A percentile compares a stretch with the other conserved stretches of the same genome.
phyloP scores from a whole-genome alignment of 2,888 invertebrate species.

The Drosophila quinaria region DNA sequence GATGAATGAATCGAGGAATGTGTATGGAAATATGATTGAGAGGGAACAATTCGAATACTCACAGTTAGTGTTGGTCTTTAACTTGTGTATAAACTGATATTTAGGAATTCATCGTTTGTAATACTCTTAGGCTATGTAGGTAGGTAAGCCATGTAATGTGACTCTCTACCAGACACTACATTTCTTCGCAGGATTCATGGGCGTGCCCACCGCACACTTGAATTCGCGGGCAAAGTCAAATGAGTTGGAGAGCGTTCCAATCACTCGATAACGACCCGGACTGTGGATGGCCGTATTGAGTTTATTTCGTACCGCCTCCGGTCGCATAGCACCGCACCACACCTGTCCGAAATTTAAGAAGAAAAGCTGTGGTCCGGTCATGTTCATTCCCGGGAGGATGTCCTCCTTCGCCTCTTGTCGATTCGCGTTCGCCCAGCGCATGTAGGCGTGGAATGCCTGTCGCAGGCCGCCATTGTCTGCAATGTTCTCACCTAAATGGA shows the following conservation, averaged over 20 bases:
- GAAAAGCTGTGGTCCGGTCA: slow-evolving; percentile 93
- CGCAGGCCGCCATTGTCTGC: slow-evolving; percentile 98
- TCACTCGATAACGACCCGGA: slow-evolving; percentile 92
- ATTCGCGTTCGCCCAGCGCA: slow-evolving; percentile 90
- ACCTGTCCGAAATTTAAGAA: slow-evolving; percentile 96
- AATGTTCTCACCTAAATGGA: slow-evolving; percentile 91
- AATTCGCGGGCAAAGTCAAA: slow-evolving; percentile 91
- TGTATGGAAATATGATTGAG: background rate
- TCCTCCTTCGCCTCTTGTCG: slow-evolving; percentile 87
- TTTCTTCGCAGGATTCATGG: slow-evolving; percentile 92
- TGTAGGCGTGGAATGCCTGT: slow-evolving; percentile 95
- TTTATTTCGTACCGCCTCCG: slow-evolving; percentile 92
- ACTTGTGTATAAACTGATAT: slow-evolving; percentile 37
- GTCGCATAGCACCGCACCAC: slow-evolving; percentile 93
- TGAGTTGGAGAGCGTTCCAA: slow-evolving; percentile 92
- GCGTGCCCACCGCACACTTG: slow-evolving; percentile 89
- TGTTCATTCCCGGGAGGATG: slow-evolving; percentile 90
- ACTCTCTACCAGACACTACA: slow-evolving; percentile 91
- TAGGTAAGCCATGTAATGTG: slow-evolving; percentile 3
- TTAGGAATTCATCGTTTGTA: slow-evolving; percentile 45
- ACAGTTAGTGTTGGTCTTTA: slow-evolving; percentile 48
- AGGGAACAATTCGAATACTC: slow-evolving; percentile 9
- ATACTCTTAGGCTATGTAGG: slow-evolving; percentile 56
- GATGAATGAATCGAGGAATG: background rate
- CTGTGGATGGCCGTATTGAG: slow-evolving; percentile 94